Conservation (phyloP, 2,113 vertebrate genomes). For the Reinhardtius hippoglossoides region DNA sequence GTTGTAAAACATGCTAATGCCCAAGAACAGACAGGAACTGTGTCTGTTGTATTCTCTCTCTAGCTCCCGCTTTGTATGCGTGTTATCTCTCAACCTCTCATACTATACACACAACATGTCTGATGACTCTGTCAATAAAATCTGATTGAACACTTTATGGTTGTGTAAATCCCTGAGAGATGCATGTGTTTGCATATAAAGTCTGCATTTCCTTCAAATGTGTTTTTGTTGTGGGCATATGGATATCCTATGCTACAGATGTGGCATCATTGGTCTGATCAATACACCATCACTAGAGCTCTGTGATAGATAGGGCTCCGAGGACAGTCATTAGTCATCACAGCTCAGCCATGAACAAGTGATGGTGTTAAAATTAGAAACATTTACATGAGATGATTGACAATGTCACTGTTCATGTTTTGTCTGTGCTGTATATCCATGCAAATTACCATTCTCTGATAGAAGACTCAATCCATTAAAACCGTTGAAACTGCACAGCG, state of each 20-base stretch:
- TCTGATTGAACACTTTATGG: slow-evolving; percentile 49
- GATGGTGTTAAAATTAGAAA: slow-evolving; percentile 49
- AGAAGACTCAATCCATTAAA: slow-evolving; percentile 10
- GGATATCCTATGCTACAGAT: slow-evolving; percentile 25
- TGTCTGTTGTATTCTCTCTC: slow-evolving; percentile 4
- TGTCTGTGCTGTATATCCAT: slow-evolving; percentile 46
- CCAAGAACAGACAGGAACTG: slow-evolving; percentile 17
- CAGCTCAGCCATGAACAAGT: slow-evolving; percentile 45
- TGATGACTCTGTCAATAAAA: slow-evolving; percentile 43
- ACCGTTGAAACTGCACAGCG: slow-evolving; percentile 20
- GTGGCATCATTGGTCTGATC: slow-evolving; percentile 40
- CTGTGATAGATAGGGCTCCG: neutral
- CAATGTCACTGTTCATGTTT: slow-evolving; percentile 31
- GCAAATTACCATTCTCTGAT: slow-evolving; percentile 32
- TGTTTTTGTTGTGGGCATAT: slow-evolving; percentile 38
- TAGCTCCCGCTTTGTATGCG: neutral
- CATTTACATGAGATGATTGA: slow-evolving; percentile 60
- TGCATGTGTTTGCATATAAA: slow-evolving; percentile 20
- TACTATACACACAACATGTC: slow-evolving; percentile 20
- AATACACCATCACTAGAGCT: slow-evolving; percentile 32
- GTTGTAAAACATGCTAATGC: slow-evolving; percentile 55
- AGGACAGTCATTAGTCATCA: slow-evolving; percentile 42
- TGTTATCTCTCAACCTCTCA: neutral
- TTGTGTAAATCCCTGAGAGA: slow-evolving; percentile 42
- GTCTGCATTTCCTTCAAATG: slow-evolving; percentile 2